These are phyloP conservation scores for Creontiades dilutus DNA, from an alignment of 2,888 invertebrate genomes.

Conservation along the genomic window DNA sequence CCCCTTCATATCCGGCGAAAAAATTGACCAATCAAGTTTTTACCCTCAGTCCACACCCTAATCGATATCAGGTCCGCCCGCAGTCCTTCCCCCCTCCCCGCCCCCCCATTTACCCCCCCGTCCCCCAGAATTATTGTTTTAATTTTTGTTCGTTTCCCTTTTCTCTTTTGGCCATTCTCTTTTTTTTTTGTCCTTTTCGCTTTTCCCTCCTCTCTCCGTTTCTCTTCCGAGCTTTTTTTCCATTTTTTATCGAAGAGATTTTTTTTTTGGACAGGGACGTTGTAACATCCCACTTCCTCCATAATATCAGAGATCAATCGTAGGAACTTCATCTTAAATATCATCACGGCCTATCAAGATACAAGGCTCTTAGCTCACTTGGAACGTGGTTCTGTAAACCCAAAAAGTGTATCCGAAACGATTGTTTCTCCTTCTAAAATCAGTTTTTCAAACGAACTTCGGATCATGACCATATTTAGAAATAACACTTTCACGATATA, in stretches of 20 bases:
- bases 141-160: slow-evolving; percentile 62
- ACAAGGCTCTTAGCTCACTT: no score
- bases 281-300: slow-evolving; percentile 11
- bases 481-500: no score
- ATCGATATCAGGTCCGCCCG: slow-evolving; percentile 72
- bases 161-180: slow-evolving; percentile 48
- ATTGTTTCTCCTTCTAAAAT: no score
- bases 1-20: slow-evolving; percentile 73
- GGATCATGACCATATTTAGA: no score
- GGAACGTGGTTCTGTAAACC: no score
- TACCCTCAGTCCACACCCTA: slow-evolving; percentile 73
- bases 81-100: slow-evolving; percentile 33
- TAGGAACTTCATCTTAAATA: background rate
- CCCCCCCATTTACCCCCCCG: background rate
- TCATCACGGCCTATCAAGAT: no score
- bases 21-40: slow-evolving; percentile 75
- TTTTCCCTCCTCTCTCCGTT: background rate
- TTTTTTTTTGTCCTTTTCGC: slow-evolving; percentile 1
- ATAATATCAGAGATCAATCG: slow-evolving; percentile 13
- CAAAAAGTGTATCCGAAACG: no score
- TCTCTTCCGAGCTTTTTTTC: background rate
- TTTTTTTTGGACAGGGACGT: background rate
- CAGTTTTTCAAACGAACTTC: no score
- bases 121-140: slow-evolving; percentile 65
- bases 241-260: background rate